Percentiles rank a stretch among this genome's conserved stretches.
Evolutionary conservation across 2,888 invertebrate genomes (phyloP).

Genomic region (Hypolimnas misippus): DNA sequence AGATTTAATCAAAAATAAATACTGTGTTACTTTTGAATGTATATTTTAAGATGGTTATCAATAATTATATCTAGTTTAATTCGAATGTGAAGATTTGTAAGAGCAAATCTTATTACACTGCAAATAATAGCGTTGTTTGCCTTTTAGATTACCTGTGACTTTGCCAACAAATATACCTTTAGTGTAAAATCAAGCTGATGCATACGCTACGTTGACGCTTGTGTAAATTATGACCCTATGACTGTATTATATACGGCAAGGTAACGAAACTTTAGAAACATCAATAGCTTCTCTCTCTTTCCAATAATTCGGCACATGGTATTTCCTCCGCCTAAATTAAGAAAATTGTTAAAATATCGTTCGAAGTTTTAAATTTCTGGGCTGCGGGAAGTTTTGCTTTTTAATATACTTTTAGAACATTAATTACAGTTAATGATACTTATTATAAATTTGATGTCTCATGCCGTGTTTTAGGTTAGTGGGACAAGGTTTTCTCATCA

Average conservation of each 20-base stretch:
- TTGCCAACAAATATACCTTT: slow-evolving; percentile 16
- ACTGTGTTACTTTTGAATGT: neutral
- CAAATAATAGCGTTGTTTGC: neutral
- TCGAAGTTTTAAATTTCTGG: neutral
- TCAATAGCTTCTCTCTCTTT: neutral
- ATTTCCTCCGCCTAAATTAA: neutral
- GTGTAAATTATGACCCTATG: neutral
- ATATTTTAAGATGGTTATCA: neutral
- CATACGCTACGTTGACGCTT: neutral
- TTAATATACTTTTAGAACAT: slow-evolving; percentile 5
- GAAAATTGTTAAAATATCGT: neutral
- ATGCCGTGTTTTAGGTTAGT: slow-evolving; percentile 2
- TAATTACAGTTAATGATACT: neutral
- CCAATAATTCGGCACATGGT: neutral
- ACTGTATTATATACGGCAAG: neutral
- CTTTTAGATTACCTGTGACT: neutral
- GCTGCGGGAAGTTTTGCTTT: neutral
- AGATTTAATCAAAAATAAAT: neutral
- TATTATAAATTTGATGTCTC: neutral
- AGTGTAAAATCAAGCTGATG: slow-evolving; percentile 3
- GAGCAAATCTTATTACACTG: too few species aligned
- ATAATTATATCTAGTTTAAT: too few species aligned
- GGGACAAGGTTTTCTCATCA: slow-evolving; percentile 19
- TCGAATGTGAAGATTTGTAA: too few species aligned
- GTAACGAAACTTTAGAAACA: neutral